A percentile compares a stretch with the other conserved stretches of the same genome.
Conservation (phyloP, 1,140 invertebrate species). For the Penaeus vannamei region DNA sequence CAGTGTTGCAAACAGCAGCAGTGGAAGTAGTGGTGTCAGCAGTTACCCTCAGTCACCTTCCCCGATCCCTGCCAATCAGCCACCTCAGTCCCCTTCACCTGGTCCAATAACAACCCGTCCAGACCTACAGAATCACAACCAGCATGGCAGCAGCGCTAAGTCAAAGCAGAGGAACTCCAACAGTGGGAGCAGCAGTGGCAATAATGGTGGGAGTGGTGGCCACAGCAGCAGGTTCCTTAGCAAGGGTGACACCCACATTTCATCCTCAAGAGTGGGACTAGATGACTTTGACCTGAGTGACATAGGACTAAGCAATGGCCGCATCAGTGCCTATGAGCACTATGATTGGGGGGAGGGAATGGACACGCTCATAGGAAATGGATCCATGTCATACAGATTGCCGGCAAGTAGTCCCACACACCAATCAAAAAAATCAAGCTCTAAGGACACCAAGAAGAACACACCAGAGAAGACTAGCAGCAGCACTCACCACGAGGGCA, state of each 20-base stretch:
- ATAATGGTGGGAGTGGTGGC: slow-evolving; percentile 6
- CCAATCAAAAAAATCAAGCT: slow-evolving; percentile 38
- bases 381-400: slow-evolving; percentile 36
- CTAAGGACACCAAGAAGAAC: slow-evolving; percentile 49
- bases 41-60: slow-evolving; percentile 32
- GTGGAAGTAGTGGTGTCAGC: slow-evolving; percentile 12
- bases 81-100: background rate
- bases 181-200: slow-evolving; percentile 30
- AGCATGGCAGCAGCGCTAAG: slow-evolving; percentile 12
- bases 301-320: slow-evolving; percentile 45
- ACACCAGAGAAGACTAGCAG: slow-evolving; percentile 46
- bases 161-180: background rate
- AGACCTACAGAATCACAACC: background rate
- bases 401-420: slow-evolving; percentile 50
- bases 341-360: slow-evolving; percentile 57
- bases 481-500: slow-evolving; percentile 12
- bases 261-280: slow-evolving; percentile 45
- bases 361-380: slow-evolving; percentile 36
- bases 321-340: slow-evolving; percentile 58
- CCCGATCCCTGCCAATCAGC: slow-evolving; percentile 39
- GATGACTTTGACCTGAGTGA: slow-evolving; percentile 58
- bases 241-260: slow-evolving; percentile 26
- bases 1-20: slow-evolving; percentile 46
- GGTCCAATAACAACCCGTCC: no score
- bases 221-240: background rate